Conservation (phyloP, 2,797 vertebrate species). For the Epinephelus coioides region DNA sequence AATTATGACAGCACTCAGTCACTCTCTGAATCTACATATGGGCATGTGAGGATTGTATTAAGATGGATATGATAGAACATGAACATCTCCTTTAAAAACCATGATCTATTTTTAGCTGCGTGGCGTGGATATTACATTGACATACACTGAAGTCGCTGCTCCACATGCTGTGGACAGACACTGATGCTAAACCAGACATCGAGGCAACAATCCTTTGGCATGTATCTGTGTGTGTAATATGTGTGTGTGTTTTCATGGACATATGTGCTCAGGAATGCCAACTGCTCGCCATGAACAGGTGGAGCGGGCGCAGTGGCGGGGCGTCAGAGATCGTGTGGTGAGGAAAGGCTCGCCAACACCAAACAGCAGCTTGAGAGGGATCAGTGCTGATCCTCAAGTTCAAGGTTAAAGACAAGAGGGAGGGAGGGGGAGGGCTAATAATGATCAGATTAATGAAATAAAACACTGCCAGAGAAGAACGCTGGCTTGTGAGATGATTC, state of each 20-base stretch:
- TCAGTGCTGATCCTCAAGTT: constrained; percentile 42
- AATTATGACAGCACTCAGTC: too few species aligned
- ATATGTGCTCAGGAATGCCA: constrained; percentile 44
- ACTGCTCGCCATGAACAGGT: constrained; percentile 54
- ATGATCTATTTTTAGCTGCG: not conserved
- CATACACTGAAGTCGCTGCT: not conserved
- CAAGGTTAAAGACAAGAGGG: constrained; percentile 47
- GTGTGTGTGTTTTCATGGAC: not conserved
- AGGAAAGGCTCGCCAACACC: constrained; percentile 18
- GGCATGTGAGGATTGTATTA: not conserved
- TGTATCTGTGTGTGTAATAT: not conserved
- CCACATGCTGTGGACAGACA: not conserved
- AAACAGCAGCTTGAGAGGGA: constrained; percentile 51
- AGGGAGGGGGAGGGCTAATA: not conserved
- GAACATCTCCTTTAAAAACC: not conserved
- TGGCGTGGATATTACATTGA: not conserved
- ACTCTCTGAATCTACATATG: not conserved
- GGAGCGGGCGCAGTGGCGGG: constrained; percentile 21
- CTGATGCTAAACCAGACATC: not conserved
- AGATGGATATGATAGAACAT: not conserved
- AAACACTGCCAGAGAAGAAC: not conserved
- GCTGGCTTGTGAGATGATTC: not conserved
- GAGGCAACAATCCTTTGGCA: constrained; percentile 23
- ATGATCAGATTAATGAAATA: constrained; percentile 9
- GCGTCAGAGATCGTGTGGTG: not conserved